A percentile compares a stretch with the other conserved stretches of the same genome.
These are phyloP conservation scores for Andrena hattorfiana DNA, from an alignment of 2,888 invertebrate species.

Conservation along the genomic window DNA sequence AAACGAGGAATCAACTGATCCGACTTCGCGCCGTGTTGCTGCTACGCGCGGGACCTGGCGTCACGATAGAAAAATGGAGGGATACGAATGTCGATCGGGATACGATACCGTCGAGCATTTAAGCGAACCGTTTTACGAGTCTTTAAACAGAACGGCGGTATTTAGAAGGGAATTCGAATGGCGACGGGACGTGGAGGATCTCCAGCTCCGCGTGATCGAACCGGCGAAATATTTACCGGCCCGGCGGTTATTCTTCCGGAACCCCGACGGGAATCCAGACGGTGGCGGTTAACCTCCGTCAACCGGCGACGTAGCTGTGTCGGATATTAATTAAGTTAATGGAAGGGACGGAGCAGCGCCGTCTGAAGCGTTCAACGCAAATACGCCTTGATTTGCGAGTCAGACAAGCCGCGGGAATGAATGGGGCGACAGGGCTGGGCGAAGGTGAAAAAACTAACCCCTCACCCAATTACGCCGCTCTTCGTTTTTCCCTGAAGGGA, in stretches of 20 bases:
- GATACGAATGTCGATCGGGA: not conserved
- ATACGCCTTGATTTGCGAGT: constrained; percentile 1
- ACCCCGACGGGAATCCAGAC: not conserved
- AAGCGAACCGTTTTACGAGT: not conserved
- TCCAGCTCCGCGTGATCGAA: not conserved
- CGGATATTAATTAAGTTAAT: constrained; percentile 38
- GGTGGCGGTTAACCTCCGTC: not conserved
- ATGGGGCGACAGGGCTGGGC: not conserved
- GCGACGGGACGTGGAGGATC: no score
- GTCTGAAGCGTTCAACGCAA: constrained; percentile 1
- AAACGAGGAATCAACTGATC: constrained; percentile 11
- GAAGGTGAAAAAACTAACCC: not conserved
- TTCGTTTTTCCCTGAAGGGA: not conserved
- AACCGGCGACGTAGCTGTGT: not conserved
- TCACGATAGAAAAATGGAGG: not conserved
- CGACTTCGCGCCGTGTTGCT: not conserved
- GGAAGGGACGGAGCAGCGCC: not conserved
- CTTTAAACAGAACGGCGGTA: not conserved
- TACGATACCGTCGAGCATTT: not conserved
- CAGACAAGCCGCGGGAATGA: not conserved
- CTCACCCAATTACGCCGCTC: constrained; percentile 12
- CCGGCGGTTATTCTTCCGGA: not conserved
- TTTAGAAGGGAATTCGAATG: not conserved
- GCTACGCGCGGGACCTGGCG: not conserved
- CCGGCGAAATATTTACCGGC: not conserved